Evolutionary conservation across 1,140 invertebrate genomes (phyloP).

Genomic region (Euglossa dilemma): DNA sequence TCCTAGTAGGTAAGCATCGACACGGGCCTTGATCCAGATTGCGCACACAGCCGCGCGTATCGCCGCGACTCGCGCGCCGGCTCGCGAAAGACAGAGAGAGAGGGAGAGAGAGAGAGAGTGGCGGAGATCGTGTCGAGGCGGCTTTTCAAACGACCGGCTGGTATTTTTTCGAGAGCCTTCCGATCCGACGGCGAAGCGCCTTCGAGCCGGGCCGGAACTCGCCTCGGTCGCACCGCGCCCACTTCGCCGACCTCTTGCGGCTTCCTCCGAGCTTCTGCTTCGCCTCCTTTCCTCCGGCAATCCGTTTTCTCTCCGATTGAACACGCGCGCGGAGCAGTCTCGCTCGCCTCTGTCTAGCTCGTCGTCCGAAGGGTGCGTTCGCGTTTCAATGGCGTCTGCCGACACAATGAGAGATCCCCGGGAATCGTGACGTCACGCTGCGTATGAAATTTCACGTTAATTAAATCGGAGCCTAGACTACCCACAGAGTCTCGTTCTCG

Average conservation of each 20-base stretch:
- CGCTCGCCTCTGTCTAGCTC: too few species aligned
- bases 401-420: too few species aligned
- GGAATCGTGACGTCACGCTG: too few species aligned
- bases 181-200: neutral
- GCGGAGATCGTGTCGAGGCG: constrained; percentile 20
- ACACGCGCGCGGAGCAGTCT: too few species aligned
- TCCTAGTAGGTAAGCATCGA: constrained; percentile 71
- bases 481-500: too few species aligned
- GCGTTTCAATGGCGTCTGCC: too few species aligned
- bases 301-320: neutral
- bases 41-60: constrained; percentile 45
- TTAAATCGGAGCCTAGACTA: too few species aligned
- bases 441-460: too few species aligned
- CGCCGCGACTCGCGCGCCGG: neutral
- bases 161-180: constrained; percentile 16
- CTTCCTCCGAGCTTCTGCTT: neutral
- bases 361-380: too few species aligned
- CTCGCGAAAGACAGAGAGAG: neutral
- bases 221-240: too few species aligned
- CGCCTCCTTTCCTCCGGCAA: too few species aligned
- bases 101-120: neutral
- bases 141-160: constrained; percentile 29
- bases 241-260: neutral
- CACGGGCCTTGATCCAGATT: constrained; percentile 77
- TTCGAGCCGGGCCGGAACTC: neutral